Conservation (phyloP, 2,797 vertebrate species). For the Pteronotus mesoamericanus region DNA sequence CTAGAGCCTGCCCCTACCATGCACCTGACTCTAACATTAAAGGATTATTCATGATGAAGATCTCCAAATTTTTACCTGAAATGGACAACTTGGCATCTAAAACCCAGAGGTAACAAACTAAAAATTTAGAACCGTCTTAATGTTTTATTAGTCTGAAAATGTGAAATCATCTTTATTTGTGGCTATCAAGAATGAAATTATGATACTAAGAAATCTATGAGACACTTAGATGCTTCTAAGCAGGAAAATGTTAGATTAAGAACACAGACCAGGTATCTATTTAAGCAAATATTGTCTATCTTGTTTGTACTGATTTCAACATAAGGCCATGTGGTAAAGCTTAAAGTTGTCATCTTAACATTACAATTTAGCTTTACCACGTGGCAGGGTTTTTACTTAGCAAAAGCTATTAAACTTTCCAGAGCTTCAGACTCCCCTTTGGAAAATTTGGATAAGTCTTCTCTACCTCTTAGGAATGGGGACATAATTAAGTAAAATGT, state of each 20-base stretch:
- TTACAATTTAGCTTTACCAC: background rate
- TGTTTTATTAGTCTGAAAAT: constrained; percentile 30
- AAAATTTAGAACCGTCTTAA: constrained; percentile 33
- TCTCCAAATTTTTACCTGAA: background rate
- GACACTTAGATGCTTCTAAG: background rate
- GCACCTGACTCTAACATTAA: background rate
- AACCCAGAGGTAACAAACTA: constrained; percentile 4
- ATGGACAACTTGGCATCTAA: background rate
- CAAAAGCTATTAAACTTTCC: background rate
- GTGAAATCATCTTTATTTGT: background rate
- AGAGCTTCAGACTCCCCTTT: background rate
- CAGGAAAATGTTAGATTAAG: background rate
- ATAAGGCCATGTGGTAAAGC: background rate
- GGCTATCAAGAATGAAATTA: background rate
- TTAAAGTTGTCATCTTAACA: background rate
- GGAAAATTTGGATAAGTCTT: background rate
- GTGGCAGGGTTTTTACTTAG: background rate
- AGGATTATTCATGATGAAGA: background rate
- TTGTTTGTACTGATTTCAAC: background rate
- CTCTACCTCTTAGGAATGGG: background rate
- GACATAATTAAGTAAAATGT: background rate
- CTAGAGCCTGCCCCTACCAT: background rate
- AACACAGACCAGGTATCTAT: background rate
- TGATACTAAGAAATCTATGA: background rate
- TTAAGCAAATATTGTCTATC: background rate